Percentiles rank a stretch among this genome's conserved stretches.
Conservation (phyloP, 2,888 invertebrate species). For the Heliothis peltigera region DNA sequence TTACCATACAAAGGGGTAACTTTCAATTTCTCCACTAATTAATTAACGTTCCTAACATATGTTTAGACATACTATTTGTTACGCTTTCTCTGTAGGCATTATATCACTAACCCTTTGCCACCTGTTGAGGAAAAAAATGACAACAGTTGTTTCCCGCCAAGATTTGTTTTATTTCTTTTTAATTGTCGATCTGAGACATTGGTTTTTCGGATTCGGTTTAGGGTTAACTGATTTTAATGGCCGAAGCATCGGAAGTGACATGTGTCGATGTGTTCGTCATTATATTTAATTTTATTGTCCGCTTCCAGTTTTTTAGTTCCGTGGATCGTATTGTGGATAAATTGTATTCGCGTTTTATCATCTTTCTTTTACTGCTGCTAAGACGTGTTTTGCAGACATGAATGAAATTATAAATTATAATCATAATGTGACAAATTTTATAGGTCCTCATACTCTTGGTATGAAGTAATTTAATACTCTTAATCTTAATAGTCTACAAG, state of each 20-base stretch:
- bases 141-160: conserved; percentile 87
- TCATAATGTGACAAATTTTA: conserved; percentile 7
- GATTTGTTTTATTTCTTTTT: conserved; percentile 90
- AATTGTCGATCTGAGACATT: conserved; percentile 80
- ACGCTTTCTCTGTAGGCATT: conserved; percentile 87
- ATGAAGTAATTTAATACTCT: conserved; percentile 11
- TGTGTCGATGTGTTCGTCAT: conserved; percentile 84
- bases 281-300: conserved; percentile 83
- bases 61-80: conserved; percentile 84
- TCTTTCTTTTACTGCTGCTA: conserved; percentile 4
- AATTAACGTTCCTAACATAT: conserved; percentile 87
- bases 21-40: conserved; percentile 88
- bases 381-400: conserved; percentile 12
- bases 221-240: conserved; percentile 83
- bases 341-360: conserved; percentile 32
- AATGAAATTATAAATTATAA: conserved; percentile 22
- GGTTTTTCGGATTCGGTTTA: conserved; percentile 68
- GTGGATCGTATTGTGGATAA: conserved; percentile 19
- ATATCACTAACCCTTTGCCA: conserved; percentile 80
- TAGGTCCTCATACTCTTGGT: conserved; percentile 11
- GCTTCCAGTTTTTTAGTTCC: conserved; percentile 51
- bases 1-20: conserved; percentile 73
- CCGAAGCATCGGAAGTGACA: conserved; percentile 86
- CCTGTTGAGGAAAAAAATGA: conserved; percentile 78
- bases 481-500: not conserved